Evolutionary conservation across 2,797 vertebrate genomes (phyloP).

Genomic region (Enteromius argenteus): DNA sequence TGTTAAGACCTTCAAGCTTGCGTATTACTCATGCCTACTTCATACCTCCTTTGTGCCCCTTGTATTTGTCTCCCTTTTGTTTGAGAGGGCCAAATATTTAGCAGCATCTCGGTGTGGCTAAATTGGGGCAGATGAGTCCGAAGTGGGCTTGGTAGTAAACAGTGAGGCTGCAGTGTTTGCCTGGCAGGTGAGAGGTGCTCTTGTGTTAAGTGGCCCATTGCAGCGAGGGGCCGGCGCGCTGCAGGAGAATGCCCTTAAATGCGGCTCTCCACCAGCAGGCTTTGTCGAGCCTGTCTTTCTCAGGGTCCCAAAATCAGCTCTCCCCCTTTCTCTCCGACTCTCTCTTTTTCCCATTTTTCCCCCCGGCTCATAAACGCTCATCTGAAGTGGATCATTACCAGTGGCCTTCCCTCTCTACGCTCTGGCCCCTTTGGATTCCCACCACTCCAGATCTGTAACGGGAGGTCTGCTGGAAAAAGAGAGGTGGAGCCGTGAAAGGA

Average conservation of each 20-base stretch:
- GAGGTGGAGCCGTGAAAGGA: slow-evolving; percentile 57
- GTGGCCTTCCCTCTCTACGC: slow-evolving; percentile 79
- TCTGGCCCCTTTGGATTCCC: slow-evolving; percentile 85
- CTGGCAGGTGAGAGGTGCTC: slow-evolving; percentile 89
- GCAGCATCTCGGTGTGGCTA: slow-evolving; percentile 54
- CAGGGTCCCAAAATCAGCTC: slow-evolving; percentile 86
- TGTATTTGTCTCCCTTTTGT: slow-evolving; percentile 61
- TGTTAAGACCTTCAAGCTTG: not conserved
- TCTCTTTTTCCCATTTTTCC: slow-evolving; percentile 15
- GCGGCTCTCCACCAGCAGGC: slow-evolving; percentile 89
- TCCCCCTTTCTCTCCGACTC: slow-evolving; percentile 32
- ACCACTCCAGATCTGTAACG: slow-evolving; percentile 88
- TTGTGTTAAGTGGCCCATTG: slow-evolving; percentile 91
- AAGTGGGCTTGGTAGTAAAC: slow-evolving; percentile 56
- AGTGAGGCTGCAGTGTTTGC: slow-evolving; percentile 78
- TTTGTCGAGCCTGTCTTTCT: slow-evolving; percentile 87
- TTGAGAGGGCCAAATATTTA: slow-evolving; percentile 62
- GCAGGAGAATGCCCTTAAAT: slow-evolving; percentile 86
- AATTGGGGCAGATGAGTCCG: slow-evolving; percentile 61
- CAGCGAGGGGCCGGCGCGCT: slow-evolving; percentile 83
- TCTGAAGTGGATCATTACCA: slow-evolving; percentile 92
- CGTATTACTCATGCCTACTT: slow-evolving; percentile 27
- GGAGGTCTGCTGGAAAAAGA: slow-evolving; percentile 69
- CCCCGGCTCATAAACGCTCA: slow-evolving; percentile 76
- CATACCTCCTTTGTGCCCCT: slow-evolving; percentile 34